These are phyloP conservation scores for Drosophila murphyi DNA, from an alignment of 1,140 invertebrate species.

Conservation along the genomic window DNA sequence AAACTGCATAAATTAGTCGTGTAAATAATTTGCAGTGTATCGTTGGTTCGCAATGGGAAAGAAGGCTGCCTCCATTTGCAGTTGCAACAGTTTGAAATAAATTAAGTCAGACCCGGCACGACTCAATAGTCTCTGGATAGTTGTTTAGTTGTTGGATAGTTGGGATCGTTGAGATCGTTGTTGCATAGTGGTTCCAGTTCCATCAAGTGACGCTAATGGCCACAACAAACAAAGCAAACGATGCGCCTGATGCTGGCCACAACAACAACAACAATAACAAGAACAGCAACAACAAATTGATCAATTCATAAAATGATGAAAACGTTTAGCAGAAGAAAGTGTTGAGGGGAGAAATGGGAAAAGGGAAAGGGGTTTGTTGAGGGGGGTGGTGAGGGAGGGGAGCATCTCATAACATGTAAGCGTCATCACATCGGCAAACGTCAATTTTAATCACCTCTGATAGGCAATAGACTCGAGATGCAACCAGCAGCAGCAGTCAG, in stretches of 20 bases:
- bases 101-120: conserved; percentile 59
- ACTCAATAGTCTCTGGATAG: conserved; percentile 28
- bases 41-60: neutral
- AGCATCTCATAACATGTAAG: conserved; percentile 13
- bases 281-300: conserved; percentile 71
- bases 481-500: neutral
- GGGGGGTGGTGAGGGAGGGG: conserved; percentile 4
- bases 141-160: conserved; percentile 1
- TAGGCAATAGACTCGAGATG: conserved; percentile 34
- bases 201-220: conserved; percentile 80
- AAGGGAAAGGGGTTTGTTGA: neutral
- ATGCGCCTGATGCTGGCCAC: conserved; percentile 64
- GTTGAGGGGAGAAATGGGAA: conserved; percentile 35
- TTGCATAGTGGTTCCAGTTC: conserved; percentile 24
- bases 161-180: neutral
- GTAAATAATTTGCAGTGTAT: conserved; percentile 61
- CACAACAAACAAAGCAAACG: conserved; percentile 80
- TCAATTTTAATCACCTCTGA: conserved; percentile 77
- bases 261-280: conserved; percentile 31
- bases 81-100: conserved; percentile 78
- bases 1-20: conserved; percentile 73
- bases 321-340: conserved; percentile 79
- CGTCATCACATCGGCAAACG: conserved; percentile 74
- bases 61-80: conserved; percentile 33
- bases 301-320: conserved; percentile 82